These are phyloP conservation scores for Enhydra lutris DNA, from an alignment of 2,113 vertebrate genomes.

Conservation along the genomic window DNA sequence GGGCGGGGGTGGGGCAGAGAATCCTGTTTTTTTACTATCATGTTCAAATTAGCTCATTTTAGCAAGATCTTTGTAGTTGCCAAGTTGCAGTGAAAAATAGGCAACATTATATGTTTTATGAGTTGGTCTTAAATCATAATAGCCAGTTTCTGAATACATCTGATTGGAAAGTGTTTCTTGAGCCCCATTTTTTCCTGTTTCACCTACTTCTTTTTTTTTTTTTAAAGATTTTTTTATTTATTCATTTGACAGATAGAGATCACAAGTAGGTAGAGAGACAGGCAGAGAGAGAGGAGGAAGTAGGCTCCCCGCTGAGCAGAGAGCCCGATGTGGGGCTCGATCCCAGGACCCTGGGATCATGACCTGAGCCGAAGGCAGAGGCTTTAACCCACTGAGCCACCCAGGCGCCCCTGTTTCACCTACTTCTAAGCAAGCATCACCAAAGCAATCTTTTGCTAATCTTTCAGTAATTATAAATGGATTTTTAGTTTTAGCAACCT, in stretches of 20 bases:
- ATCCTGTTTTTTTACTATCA: background rate
- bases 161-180: background rate
- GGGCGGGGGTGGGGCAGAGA: background rate
- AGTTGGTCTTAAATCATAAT: background rate
- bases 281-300: too few species aligned
- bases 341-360: too few species aligned
- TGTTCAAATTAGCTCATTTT: background rate
- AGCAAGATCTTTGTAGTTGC: background rate
- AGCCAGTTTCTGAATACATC: background rate
- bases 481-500: background rate
- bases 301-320: too few species aligned
- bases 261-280: too few species aligned
- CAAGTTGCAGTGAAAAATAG: background rate
- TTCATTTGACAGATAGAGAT: too few species aligned
- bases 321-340: too few species aligned
- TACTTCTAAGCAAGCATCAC: background rate
- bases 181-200: background rate
- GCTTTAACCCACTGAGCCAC: too few species aligned
- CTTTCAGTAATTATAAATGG: background rate
- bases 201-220: background rate
- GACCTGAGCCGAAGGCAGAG: too few species aligned
- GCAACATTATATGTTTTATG: background rate
- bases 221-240: too few species aligned
- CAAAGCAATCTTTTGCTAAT: background rate
- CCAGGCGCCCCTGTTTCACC: background rate